Conservation (phyloP, 2,797 vertebrate species). For the Mallotus villosus region DNA sequence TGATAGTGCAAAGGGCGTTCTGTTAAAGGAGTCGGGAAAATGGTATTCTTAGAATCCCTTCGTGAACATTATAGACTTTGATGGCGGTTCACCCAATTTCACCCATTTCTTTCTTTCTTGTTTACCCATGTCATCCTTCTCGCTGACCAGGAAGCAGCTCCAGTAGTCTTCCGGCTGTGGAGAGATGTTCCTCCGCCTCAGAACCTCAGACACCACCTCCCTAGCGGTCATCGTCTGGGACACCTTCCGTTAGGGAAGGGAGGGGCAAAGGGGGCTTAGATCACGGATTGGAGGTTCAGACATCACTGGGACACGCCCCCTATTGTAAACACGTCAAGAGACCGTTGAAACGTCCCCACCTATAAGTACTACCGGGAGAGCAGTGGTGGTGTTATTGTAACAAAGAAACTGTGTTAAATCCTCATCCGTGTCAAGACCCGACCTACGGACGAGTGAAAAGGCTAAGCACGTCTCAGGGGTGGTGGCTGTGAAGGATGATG, state of each 20-base stretch:
- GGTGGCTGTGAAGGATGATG: background rate
- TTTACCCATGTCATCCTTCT: conserved; percentile 73
- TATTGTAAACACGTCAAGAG: too few species aligned
- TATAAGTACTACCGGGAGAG: too few species aligned
- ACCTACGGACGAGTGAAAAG: background rate
- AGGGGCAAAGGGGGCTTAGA: background rate
- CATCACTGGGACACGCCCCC: too few species aligned
- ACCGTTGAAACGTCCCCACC: too few species aligned
- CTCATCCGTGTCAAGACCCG: too few species aligned
- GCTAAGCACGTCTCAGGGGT: background rate
- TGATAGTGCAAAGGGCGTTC: conserved; percentile 79
- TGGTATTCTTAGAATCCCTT: background rate
- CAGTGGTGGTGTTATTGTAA: too few species aligned
- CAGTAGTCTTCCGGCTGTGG: conserved; percentile 75
- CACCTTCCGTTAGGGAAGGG: conserved; percentile 58
- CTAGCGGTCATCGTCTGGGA: conserved; percentile 75
- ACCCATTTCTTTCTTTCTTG: background rate
- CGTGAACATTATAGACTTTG: background rate
- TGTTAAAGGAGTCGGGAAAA: conserved; percentile 35
- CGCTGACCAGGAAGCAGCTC: conserved; percentile 76
- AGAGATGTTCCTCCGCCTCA: conserved; percentile 72
- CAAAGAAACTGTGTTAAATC: too few species aligned
- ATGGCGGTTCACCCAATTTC: background rate
- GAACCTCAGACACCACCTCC: conserved; percentile 73
- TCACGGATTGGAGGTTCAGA: too few species aligned